Evolutionary conservation across 2,797 vertebrate species (phyloP).

Genomic region (Hybognathus amarus): DNA sequence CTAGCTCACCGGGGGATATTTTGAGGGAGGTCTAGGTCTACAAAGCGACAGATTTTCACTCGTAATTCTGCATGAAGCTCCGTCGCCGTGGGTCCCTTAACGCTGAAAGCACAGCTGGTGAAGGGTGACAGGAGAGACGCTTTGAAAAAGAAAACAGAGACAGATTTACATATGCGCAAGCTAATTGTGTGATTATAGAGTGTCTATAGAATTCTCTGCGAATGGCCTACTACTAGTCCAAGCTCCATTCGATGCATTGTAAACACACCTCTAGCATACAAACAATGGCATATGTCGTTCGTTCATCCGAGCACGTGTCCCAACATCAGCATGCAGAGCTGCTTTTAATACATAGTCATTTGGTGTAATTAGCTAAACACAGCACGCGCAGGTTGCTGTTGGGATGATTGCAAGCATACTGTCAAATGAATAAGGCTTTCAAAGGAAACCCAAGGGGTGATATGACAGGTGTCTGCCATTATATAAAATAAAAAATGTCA

Average conservation of each 20-base stretch:
- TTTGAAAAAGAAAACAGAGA: conserved; percentile 20
- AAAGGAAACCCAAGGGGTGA: conserved; percentile 41
- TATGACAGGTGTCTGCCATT: conserved; percentile 36
- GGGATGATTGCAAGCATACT: conserved; percentile 51
- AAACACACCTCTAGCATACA: conserved; percentile 23
- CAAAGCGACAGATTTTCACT: conserved; percentile 48
- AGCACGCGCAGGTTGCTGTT: conserved; percentile 54
- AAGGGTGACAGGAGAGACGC: conserved; percentile 15
- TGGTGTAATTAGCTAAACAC: conserved; percentile 58
- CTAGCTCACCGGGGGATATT: conserved; percentile 29
- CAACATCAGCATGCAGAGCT: conserved; percentile 17
- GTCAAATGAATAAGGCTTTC: conserved; percentile 55
- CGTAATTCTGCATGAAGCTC: conserved; percentile 25
- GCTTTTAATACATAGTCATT: conserved; percentile 49
- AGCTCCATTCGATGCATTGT: background rate
- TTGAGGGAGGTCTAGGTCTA: conserved; percentile 43
- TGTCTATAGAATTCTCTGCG: background rate
- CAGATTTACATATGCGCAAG: conserved; percentile 4
- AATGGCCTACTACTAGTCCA: background rate
- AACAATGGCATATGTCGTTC: background rate
- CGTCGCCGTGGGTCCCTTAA: conserved; percentile 25
- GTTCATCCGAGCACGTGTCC: background rate
- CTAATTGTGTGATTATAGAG: conserved; percentile 42
- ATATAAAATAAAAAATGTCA: conserved; percentile 30
- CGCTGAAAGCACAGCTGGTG: conserved; percentile 41